These are phyloP conservation scores for Brassicogethes aeneus DNA, from an alignment of 2,888 invertebrate genomes.

Conservation along the genomic window DNA sequence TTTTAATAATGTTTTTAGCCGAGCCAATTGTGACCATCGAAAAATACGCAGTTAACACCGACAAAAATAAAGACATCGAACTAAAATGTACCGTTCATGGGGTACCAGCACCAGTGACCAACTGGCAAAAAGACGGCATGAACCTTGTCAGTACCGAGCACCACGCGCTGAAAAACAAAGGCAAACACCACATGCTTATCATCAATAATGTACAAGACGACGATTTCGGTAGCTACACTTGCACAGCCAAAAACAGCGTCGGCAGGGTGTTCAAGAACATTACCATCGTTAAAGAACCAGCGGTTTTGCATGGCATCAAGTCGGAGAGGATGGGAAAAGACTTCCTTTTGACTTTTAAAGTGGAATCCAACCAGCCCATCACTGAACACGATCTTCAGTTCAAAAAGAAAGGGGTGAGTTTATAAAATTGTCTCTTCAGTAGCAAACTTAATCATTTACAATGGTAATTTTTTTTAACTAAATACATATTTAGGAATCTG, in stretches of 20 bases:
- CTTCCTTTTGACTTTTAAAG: constrained; percentile 39
- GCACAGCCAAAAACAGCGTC: constrained; percentile 37
- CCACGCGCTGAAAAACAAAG: constrained; percentile 20
- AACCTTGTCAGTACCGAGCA: constrained; percentile 23
- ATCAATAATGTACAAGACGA: constrained; percentile 29
- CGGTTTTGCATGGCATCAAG: constrained; percentile 22
- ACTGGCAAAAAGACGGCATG: constrained; percentile 33
- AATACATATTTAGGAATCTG: constrained; percentile 24
- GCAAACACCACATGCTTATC: constrained; percentile 29
- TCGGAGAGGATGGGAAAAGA: constrained; percentile 24
- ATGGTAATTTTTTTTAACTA: not conserved
- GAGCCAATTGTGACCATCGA: constrained; percentile 39
- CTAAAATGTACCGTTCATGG: constrained; percentile 40
- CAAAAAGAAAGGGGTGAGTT: constrained; percentile 40
- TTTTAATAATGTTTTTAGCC: constrained; percentile 30
- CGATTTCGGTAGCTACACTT: constrained; percentile 41
- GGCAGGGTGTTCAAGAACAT: constrained; percentile 32
- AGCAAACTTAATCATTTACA: not conserved
- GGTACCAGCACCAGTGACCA: constrained; percentile 35
- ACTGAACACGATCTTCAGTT: constrained; percentile 40
- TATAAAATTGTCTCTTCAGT: too few relatives aligned
- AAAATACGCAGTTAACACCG: constrained; percentile 38
- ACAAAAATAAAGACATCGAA: constrained; percentile 37
- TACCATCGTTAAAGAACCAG: constrained; percentile 30
- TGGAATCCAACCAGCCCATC: constrained; percentile 42